A percentile compares a stretch with the other conserved stretches of the same genome.
Conservation (phyloP, 2,888 invertebrate species). For the Panopea generosa region DNA sequence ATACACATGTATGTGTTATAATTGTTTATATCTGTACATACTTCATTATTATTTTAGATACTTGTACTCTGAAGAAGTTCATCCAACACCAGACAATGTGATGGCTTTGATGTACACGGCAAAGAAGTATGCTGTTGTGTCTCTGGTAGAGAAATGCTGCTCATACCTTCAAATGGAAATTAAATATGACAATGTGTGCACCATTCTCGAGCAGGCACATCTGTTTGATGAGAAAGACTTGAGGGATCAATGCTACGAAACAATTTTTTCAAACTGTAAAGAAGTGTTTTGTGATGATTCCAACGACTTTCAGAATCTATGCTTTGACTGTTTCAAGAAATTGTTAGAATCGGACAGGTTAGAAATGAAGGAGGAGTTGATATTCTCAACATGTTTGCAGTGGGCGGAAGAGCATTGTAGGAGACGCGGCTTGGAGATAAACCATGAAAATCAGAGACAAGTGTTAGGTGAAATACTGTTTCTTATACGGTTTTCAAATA, state of each 20-base stretch:
- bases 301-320: conserved; percentile 88
- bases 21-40: background rate
- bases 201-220: conserved; percentile 75
- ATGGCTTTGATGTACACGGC: conserved; percentile 91
- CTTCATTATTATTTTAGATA: conserved; percentile 85
- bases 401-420: conserved; percentile 72
- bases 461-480: conserved; percentile 65
- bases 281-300: conserved; percentile 84
- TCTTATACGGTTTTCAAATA: conserved; percentile 71
- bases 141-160: conserved; percentile 90
- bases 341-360: conserved; percentile 90
- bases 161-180: conserved; percentile 89
- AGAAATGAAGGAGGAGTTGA: conserved; percentile 86
- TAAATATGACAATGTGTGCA: conserved; percentile 88
- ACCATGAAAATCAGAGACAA: conserved; percentile 47
- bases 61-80: conserved; percentile 89
- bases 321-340: conserved; percentile 88
- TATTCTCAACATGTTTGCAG: conserved; percentile 62
- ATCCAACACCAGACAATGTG: conserved; percentile 87
- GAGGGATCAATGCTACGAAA: conserved; percentile 85
- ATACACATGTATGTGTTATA: no score
- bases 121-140: conserved; percentile 90
- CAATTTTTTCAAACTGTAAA: conserved; percentile 41
- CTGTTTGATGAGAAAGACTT: conserved; percentile 85
- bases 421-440: conserved; percentile 41